A percentile compares a stretch with the other conserved stretches of the same genome.
These are phyloP conservation scores for Ophthalmolycus amberensis DNA, from an alignment of 2,113 vertebrate species.

Conservation along the genomic window DNA sequence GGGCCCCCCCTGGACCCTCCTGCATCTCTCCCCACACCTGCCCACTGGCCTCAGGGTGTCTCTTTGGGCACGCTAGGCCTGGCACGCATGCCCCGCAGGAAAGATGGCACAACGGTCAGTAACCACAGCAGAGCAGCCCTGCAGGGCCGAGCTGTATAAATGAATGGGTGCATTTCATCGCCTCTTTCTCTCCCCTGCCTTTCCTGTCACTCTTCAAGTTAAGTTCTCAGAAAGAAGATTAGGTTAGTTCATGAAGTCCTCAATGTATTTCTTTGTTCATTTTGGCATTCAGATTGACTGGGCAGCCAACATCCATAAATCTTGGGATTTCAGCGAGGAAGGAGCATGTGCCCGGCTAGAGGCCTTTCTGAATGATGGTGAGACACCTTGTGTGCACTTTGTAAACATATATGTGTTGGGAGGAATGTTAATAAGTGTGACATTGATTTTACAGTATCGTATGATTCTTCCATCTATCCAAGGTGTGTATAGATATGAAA, in stretches of 20 bases:
- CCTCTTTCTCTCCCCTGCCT: neutral
- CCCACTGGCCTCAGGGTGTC: conserved; percentile 70
- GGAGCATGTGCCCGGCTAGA: conserved; percentile 74
- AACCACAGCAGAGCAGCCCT: neutral
- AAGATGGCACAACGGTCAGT: conserved; percentile 80
- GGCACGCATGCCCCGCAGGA: conserved; percentile 81
- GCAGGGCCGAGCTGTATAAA: neutral
- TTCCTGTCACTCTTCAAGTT: neutral
- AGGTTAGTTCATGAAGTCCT: neutral
- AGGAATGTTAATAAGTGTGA: neutral
- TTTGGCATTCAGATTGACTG: conserved; percentile 77
- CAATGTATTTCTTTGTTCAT: conserved; percentile 11
- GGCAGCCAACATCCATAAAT: conserved; percentile 78
- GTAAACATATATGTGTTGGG: neutral
- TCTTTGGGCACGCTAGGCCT: conserved; percentile 69
- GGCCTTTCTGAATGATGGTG: conserved; percentile 79
- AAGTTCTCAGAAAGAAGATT: no score
- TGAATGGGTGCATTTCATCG: neutral
- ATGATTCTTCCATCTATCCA: neutral
- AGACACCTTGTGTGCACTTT: conserved; percentile 10
- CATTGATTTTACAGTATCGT: neutral
- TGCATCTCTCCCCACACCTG: conserved; percentile 70
- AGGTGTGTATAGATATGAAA: conserved; percentile 82
- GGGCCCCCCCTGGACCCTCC: conserved; percentile 75
- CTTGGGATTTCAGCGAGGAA: conserved; percentile 84